phyloP scores from a whole-genome alignment of 92 coral and sea anemone species.

The Palythoa grandiflora region DNA sequence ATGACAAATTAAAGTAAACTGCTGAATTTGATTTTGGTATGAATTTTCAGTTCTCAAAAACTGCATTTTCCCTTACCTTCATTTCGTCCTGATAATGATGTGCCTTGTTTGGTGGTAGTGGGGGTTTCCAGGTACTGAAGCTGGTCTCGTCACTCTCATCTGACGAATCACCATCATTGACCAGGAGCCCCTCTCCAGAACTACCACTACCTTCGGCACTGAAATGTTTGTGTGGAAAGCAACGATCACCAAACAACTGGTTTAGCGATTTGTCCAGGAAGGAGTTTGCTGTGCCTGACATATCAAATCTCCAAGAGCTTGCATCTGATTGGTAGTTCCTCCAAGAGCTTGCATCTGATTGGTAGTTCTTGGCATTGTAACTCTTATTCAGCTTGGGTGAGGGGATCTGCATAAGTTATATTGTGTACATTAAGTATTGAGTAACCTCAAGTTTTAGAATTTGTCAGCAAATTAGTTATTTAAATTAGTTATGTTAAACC shows the following conservation, averaged over 20 bases:
- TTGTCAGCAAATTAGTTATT: too few relatives aligned
- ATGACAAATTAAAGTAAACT: too few relatives aligned
- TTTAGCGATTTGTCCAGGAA: constrained; percentile 78
- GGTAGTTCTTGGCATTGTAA: constrained; percentile 91
- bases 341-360: constrained; percentile 83
- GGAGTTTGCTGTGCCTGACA: constrained; percentile 79
- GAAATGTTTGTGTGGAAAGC: constrained; percentile 38
- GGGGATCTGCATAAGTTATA: constrained; percentile 74
- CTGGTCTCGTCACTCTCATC: constrained; percentile 93
- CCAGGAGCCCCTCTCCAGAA: constrained; percentile 52
- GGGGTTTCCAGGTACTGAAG: constrained; percentile 91
- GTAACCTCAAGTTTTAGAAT: neutral
- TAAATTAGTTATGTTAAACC: too few relatives aligned
- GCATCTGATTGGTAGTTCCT: constrained; percentile 87
- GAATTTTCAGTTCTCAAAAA: too few relatives aligned
- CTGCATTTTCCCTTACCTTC: constrained; percentile 71
- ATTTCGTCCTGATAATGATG: constrained; percentile 94
- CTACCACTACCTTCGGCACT: constrained; percentile 46
- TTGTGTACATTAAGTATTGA: neutral
- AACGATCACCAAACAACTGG: constrained; percentile 58
- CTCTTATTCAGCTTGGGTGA: constrained; percentile 76
- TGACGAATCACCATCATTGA: constrained; percentile 79
- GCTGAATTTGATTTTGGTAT: too few relatives aligned
- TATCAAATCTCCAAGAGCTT: constrained; percentile 94
- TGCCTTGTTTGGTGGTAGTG: constrained; percentile 78